Evolutionary conservation across 2,113 vertebrate species (phyloP).

Genomic region (Anhinga anhinga): DNA sequence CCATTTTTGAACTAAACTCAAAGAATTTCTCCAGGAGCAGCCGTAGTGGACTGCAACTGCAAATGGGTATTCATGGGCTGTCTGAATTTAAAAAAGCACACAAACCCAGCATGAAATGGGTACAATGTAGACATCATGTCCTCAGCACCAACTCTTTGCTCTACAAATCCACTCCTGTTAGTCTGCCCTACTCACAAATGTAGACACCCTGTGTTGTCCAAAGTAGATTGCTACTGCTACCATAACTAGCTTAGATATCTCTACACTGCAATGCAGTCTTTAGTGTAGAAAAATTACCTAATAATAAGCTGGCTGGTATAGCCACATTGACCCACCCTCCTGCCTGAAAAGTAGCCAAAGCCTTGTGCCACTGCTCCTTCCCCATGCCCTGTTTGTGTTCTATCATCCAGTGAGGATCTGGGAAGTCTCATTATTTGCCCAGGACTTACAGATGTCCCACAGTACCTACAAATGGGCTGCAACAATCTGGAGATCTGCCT

Average conservation of each 20-base stretch:
- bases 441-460: not conserved
- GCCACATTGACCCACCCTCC: rapidly evolving
- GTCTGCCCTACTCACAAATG: not conserved
- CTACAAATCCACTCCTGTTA: not conserved
- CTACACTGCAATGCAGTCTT: not conserved
- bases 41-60: not conserved
- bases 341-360: not conserved
- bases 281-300: not conserved
- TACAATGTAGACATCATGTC: not conserved
- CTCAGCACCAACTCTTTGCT: not conserved
- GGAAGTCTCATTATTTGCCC: not conserved
- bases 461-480: not conserved
- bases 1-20: not conserved
- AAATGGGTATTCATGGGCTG: not conserved
- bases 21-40: not conserved
- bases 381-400: not conserved
- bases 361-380: not conserved
- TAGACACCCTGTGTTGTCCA: not conserved
- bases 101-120: not conserved
- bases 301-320: not conserved
- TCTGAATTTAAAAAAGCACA: not conserved
- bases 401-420: not conserved
- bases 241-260: not conserved
- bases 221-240: not conserved
- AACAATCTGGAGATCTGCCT: not conserved